These are phyloP conservation scores for Hemitrygon akajei DNA, from an alignment of 2,797 vertebrate species.

Conservation along the genomic window DNA sequence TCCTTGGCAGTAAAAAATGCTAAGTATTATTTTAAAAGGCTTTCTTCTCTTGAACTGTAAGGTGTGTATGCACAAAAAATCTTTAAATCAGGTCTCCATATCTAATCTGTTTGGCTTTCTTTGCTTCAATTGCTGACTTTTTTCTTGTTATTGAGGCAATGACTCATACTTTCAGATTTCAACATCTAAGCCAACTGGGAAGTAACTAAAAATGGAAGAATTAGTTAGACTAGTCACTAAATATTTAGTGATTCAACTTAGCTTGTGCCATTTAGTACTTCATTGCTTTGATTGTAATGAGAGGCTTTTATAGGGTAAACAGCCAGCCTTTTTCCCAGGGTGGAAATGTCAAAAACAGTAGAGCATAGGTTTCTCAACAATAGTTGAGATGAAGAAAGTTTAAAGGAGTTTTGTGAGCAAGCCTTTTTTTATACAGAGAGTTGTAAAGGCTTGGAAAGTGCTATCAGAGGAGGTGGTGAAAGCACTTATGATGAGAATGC, in stretches of 20 bases:
- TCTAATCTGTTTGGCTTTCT: constrained; percentile 9
- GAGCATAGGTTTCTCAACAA: no score
- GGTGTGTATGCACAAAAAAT: background rate
- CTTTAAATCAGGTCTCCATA: background rate
- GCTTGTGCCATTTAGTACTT: background rate
- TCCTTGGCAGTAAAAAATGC: background rate
- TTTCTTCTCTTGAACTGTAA: background rate
- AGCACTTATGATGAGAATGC: no score
- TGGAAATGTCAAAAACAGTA: no score
- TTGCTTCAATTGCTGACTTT: background rate
- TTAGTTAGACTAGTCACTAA: background rate
- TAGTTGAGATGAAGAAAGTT: no score
- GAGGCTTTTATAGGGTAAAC: no score
- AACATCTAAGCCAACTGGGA: background rate
- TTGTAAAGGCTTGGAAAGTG: no score
- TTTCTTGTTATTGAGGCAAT: background rate
- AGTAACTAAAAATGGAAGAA: background rate
- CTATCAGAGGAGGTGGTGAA: no score
- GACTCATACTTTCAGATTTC: background rate
- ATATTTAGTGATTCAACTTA: constrained; percentile 14
- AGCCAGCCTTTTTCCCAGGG: no score
- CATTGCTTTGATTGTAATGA: background rate
- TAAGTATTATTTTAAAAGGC: background rate
- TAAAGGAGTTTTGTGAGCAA: no score
- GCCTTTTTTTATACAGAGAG: no score